These are phyloP conservation scores for Epiblema foenella DNA, from an alignment of 2,888 invertebrate genomes.

Conservation along the genomic window DNA sequence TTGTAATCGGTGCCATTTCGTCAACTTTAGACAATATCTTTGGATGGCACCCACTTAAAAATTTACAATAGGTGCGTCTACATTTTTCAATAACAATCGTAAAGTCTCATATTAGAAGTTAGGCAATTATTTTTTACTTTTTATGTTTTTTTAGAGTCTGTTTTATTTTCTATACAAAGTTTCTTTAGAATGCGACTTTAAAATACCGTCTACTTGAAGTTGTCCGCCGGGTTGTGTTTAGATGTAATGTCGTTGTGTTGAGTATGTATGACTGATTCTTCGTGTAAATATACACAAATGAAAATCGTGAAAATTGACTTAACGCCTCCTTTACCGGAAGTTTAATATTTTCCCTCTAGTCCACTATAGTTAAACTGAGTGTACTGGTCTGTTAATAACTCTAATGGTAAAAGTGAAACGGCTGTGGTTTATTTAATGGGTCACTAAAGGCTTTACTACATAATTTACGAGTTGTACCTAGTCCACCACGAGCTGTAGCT, in stretches of 20 bases:
- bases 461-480: slow-evolving; percentile 16
- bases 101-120: too few relatives aligned
- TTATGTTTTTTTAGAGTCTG: too few relatives aligned
- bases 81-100: too few relatives aligned
- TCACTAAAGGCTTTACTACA: slow-evolving; percentile 21
- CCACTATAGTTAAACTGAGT: not conserved
- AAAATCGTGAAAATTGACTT: too few relatives aligned
- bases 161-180: not conserved
- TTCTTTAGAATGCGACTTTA: too few relatives aligned
- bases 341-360: not conserved
- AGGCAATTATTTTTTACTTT: too few relatives aligned
- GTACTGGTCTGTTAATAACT: slow-evolving; percentile 4
- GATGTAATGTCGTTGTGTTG: too few relatives aligned
- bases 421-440: slow-evolving; percentile 9
- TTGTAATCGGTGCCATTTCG: too few relatives aligned
- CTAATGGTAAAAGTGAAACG: slow-evolving; percentile 18
- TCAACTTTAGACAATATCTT: too few relatives aligned
- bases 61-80: too few relatives aligned
- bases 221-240: not conserved
- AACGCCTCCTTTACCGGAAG: not conserved
- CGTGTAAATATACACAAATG: too few relatives aligned
- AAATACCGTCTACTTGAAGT: not conserved
- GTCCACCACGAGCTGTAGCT: not conserved
- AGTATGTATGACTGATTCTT: not conserved
- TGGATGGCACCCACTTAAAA: too few relatives aligned